Conservation (phyloP, 2,797 vertebrate genomes). For the Hydrocynus forskahlii region DNA sequence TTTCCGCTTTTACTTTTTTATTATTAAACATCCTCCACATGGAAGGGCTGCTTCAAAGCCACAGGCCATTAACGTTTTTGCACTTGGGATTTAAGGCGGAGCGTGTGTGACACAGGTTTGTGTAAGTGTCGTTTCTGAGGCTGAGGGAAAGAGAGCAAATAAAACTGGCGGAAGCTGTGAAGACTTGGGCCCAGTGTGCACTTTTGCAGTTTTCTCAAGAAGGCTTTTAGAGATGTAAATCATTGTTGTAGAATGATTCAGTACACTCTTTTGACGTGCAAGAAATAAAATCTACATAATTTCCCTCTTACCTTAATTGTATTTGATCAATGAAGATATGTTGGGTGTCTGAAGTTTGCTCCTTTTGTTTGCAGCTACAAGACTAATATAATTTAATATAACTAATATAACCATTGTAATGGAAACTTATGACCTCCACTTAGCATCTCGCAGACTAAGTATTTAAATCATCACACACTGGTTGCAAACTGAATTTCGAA, state of each 20-base stretch:
- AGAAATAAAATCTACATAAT: not conserved
- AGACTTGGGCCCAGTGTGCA: constrained; percentile 8
- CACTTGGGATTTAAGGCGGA: constrained; percentile 49
- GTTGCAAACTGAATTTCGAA: no score
- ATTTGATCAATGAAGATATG: not conserved
- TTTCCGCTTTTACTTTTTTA: constrained; percentile 57
- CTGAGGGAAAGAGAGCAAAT: constrained; percentile 25
- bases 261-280: not conserved
- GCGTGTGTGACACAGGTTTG: constrained; percentile 47
- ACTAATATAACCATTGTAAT: not conserved
- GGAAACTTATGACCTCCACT: not conserved
- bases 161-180: constrained; percentile 15
- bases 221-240: not conserved
- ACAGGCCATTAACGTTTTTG: constrained; percentile 54
- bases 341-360: not conserved
- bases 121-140: constrained; percentile 30
- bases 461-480: no score
- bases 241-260: not conserved
- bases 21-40: constrained; percentile 60
- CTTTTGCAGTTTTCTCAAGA: constrained; percentile 15
- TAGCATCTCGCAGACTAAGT: not conserved
- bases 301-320: not conserved
- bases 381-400: not conserved
- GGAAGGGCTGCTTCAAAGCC: constrained; percentile 58
- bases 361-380: not conserved